Evolutionary conservation across 2,888 invertebrate genomes (phyloP).

Genomic region (Microplitis deprimator): DNA sequence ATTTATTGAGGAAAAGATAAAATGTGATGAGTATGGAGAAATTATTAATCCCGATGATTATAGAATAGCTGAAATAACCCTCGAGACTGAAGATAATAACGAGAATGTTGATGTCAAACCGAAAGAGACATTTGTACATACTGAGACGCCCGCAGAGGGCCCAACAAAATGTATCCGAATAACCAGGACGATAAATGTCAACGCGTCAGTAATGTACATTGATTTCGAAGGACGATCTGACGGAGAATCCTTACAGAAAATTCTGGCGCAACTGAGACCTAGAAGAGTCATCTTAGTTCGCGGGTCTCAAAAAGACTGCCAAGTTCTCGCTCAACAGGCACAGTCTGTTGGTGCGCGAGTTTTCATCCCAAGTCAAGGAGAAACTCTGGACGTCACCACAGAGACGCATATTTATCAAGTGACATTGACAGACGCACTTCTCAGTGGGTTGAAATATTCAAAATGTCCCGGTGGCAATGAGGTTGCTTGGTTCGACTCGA

Average conservation of each 20-base stretch:
- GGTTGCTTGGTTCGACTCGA: slow-evolving; percentile 95
- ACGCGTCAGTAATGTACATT: slow-evolving; percentile 92
- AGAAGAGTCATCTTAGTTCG: slow-evolving; percentile 81
- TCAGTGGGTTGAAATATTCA: slow-evolving; percentile 89
- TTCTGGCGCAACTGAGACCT: slow-evolving; percentile 79
- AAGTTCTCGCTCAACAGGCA: slow-evolving; percentile 80
- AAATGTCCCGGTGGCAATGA: slow-evolving; percentile 89
- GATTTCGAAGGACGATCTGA: slow-evolving; percentile 97
- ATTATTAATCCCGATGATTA: slow-evolving; percentile 94
- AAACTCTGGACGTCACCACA: slow-evolving; percentile 94
- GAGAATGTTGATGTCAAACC: slow-evolving; percentile 78
- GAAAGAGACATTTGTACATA: slow-evolving; percentile 74
- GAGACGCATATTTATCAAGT: slow-evolving; percentile 99
- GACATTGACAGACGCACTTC: slow-evolving; percentile 90
- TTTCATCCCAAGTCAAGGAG: slow-evolving; percentile 87
- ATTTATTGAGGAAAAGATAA: slow-evolving; percentile 90
- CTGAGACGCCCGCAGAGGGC: slow-evolving; percentile 77
- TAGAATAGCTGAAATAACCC: slow-evolving; percentile 81
- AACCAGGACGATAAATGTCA: slow-evolving; percentile 82
- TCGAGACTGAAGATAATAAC: slow-evolving; percentile 80
- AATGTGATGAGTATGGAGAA: slow-evolving; percentile 97
- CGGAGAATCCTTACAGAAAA: slow-evolving; percentile 84
- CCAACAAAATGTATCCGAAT: slow-evolving; percentile 92
- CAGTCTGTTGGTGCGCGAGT: slow-evolving; percentile 81
- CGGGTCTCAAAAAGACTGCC: slow-evolving; percentile 80